These are phyloP conservation scores for Lasioglossum zephyrum DNA, from an alignment of 2,888 invertebrate genomes.

Conservation along the genomic window DNA sequence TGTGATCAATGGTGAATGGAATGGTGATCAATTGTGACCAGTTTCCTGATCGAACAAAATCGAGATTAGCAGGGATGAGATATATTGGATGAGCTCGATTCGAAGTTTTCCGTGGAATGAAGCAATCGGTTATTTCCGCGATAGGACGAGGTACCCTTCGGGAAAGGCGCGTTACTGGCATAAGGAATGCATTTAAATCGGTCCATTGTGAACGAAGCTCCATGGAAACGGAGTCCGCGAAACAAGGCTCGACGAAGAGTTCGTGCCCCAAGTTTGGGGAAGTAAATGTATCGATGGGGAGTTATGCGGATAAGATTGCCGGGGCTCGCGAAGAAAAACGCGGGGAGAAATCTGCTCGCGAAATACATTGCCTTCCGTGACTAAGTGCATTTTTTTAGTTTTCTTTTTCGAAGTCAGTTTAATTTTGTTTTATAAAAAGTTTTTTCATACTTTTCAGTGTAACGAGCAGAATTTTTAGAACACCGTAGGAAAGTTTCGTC, in stretches of 20 bases:
- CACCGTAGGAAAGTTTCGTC: too few species aligned
- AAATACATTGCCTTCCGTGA: not conserved
- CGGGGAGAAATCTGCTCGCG: not conserved
- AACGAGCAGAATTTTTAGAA: too few species aligned
- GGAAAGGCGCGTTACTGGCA: constrained; percentile 21
- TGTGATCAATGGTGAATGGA: too few species aligned
- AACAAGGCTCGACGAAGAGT: not conserved
- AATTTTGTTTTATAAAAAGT: too few species aligned
- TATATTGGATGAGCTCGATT: constrained; percentile 10
- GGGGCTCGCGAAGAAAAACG: not conserved
- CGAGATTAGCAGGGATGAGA: not conserved
- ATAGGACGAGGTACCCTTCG: constrained; percentile 28
- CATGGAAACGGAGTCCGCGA: not conserved
- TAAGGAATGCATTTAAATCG: constrained; percentile 72
- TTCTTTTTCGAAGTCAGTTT: too few species aligned
- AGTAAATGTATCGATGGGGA: constrained; percentile 29
- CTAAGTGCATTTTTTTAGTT: too few species aligned
- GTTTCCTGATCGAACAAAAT: not conserved
- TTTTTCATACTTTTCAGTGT: too few species aligned
- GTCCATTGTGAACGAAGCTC: constrained; percentile 49
- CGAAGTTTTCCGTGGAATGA: constrained; percentile 9
- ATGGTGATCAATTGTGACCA: too few species aligned
- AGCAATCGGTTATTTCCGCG: constrained; percentile 37
- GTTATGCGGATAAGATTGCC: constrained; percentile 26
- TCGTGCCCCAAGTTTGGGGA: constrained; percentile 24